A percentile compares a stretch with the other conserved stretches of the same genome.
phyloP scores from a whole-genome alignment of 1,140 invertebrate species.

The Lucilia cuprina region DNA sequence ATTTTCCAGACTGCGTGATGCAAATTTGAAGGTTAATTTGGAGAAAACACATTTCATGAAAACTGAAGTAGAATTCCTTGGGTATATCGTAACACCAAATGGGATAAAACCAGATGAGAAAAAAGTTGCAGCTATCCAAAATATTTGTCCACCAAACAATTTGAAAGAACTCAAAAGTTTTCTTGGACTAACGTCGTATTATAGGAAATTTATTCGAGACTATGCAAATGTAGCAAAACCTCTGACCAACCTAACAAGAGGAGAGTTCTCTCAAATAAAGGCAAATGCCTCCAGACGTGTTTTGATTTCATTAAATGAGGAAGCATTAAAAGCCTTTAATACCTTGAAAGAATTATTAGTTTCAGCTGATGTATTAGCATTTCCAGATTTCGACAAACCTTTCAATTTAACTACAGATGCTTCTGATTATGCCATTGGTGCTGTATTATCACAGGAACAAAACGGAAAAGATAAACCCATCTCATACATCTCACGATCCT shows the following conservation, averaged over 20 bases:
- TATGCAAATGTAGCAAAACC: constrained; percentile 42
- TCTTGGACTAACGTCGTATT: constrained; percentile 32
- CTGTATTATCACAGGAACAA: not conserved
- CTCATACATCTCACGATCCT: not conserved
- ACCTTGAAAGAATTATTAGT: constrained; percentile 35
- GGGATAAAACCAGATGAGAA: constrained; percentile 37
- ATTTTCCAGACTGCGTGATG: not conserved
- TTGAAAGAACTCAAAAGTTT: constrained; percentile 38
- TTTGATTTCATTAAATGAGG: constrained; percentile 10
- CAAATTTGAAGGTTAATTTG: not conserved
- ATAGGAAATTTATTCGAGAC: constrained; percentile 40
- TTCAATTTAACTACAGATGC: constrained; percentile 38
- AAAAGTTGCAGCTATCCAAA: too few relatives aligned
- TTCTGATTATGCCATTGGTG: not conserved
- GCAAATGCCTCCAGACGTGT: constrained; percentile 35
- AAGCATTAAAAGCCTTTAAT: constrained; percentile 28
- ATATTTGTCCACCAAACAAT: too few relatives aligned
- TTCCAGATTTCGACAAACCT: not conserved
- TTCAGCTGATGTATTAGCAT: not conserved
- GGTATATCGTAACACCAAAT: constrained; percentile 36
- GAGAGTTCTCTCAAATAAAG: constrained; percentile 20
- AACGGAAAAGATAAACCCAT: not conserved
- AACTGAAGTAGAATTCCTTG: constrained; percentile 29
- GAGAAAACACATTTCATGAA: constrained; percentile 1
- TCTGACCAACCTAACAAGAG: constrained; percentile 40